phyloP scores from a whole-genome alignment of 2,797 vertebrate genomes.

The Heteromormyrus szaboi region DNA sequence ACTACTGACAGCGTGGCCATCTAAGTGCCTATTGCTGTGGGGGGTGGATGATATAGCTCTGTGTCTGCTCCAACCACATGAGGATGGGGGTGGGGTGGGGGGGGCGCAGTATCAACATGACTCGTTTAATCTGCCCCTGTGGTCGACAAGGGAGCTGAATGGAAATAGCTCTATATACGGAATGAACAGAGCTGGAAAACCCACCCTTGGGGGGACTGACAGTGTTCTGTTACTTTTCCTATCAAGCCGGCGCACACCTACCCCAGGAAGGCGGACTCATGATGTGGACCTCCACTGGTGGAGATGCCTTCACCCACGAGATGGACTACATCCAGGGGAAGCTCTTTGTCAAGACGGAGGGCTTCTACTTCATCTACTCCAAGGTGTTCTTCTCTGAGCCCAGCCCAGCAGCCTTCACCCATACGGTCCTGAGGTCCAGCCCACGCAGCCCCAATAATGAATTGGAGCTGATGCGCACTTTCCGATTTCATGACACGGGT shows the following conservation, averaged over 20 bases:
- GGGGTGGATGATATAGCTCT: neutral
- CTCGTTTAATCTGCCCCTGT: neutral
- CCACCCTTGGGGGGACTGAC: slow-evolving; percentile 34
- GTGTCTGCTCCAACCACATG: neutral
- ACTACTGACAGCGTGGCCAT: neutral
- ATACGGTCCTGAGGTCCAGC: slow-evolving; percentile 35
- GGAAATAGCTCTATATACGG: neutral
- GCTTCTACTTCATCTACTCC: slow-evolving; percentile 62
- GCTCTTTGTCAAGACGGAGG: slow-evolving; percentile 49
- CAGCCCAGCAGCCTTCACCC: slow-evolving; percentile 1
- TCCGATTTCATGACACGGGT: neutral
- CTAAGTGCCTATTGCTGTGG: neutral
- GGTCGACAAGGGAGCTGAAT: neutral
- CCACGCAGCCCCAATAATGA: neutral
- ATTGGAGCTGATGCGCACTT: slow-evolving; percentile 43
- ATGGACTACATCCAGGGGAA: slow-evolving; percentile 41
- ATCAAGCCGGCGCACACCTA: neutral
- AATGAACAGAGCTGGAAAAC: neutral
- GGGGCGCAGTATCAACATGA: neutral
- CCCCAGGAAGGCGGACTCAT: slow-evolving; percentile 21
- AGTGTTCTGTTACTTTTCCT: neutral
- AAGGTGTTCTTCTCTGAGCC: slow-evolving; percentile 49
- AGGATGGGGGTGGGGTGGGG: neutral
- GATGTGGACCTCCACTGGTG: slow-evolving; percentile 40
- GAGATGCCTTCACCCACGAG: slow-evolving; percentile 30